Conservation (phyloP, 1,140 invertebrate genomes). For the Hylaeus anthracinus region DNA sequence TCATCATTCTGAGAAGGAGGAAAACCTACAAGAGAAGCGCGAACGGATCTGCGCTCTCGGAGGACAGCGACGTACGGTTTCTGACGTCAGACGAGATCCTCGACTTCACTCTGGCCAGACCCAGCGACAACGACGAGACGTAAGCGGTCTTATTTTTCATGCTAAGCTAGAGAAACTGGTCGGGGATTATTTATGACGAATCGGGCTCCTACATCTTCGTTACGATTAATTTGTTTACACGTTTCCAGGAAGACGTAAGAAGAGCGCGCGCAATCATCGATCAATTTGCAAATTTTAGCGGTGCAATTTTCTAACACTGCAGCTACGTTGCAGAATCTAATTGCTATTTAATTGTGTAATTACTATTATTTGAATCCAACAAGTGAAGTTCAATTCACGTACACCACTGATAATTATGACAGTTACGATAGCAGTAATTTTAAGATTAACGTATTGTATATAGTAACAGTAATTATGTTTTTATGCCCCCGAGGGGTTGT, state of each 20-base stretch:
- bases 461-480: slow-evolving; percentile 11
- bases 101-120: slow-evolving; percentile 81
- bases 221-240: too few species aligned
- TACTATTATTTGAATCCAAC: not conserved
- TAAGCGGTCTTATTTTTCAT: not conserved
- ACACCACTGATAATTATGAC: not conserved
- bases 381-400: not conserved
- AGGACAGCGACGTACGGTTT: slow-evolving; percentile 83
- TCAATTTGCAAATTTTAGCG: not conserved
- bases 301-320: not conserved
- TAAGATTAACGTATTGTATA: slow-evolving; percentile 22
- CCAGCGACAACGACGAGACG: slow-evolving; percentile 68
- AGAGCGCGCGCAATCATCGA: not conserved
- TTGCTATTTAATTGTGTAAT: not conserved
- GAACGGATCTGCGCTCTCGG: slow-evolving; percentile 73
- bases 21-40: slow-evolving; percentile 72
- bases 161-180: not conserved
- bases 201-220: too few species aligned
- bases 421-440: not conserved
- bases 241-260: not conserved
- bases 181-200: not conserved
- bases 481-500: not conserved
- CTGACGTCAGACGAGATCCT: slow-evolving; percentile 82
- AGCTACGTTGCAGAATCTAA: not conserved
- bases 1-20: slow-evolving; percentile 66